Evolutionary conservation across 2,888 invertebrate genomes (phyloP), one percentile per base, ranked within the genome.

Genomic region (Hydroisotoma schaefferi): DNA sequence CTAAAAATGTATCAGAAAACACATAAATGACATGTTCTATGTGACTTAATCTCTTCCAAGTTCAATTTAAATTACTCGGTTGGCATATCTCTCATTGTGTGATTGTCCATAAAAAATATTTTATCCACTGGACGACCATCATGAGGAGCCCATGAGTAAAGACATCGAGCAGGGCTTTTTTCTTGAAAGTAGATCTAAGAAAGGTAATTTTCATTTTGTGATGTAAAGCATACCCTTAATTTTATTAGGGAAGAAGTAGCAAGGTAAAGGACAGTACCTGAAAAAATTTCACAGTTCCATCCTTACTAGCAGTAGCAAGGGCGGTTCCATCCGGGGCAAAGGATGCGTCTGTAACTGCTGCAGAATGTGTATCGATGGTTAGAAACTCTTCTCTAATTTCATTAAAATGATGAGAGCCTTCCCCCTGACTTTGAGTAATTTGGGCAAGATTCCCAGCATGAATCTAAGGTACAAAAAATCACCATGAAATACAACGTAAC

Each of bases 311-410:
- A 38, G 94, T 90, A 46, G 94, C 94, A 59, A 97, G 83, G 10
- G 94, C 94, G 20, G 92, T 90, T 28, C 94, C 95, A 80, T 95
- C 97, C 0, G 94, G 94, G 46, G 94, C 91, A 77, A 95, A 88
- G 33, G 90, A 86, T 12, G 91, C 91, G 79, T 91, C 90, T 18
- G 89, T 84, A 52, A 94, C 85, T 23, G 83, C 81, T 73, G 84
- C 79, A 0, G 80, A 77, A 73, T 85, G 84, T 60, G 84, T 82
- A 64, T 78, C 79, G 57, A 85, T 82, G 75, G 81, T 81, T 54
- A 83, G 78, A 71, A 78, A 80, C n/a, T 81, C 81, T 37, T 80
- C 79, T 55, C 75, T 74, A 51, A 77, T 74, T 55, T 76, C 75
- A 43, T 76, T 74, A 10, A 64, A 60, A 52, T 76, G 74, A 49